Evolutionary conservation across 2,888 invertebrate genomes (phyloP).

Genomic region (Andrena trimmerana): DNA sequence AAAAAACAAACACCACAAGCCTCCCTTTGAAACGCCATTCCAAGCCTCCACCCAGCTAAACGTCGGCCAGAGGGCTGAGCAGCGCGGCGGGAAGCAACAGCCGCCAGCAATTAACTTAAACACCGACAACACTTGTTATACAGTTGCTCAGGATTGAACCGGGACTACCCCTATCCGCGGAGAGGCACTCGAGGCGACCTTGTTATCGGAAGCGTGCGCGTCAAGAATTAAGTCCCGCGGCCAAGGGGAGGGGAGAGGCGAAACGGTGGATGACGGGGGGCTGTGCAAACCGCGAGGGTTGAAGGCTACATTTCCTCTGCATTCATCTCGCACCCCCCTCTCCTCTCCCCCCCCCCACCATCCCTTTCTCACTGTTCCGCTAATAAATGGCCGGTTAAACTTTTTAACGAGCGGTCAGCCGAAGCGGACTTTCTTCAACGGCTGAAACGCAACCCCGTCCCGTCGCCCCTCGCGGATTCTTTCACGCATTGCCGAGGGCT

Average conservation of each 20-base stretch:
- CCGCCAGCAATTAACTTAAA: constrained; percentile 55
- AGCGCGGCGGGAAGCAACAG: constrained; percentile 30
- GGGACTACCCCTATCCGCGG: constrained; percentile 11
- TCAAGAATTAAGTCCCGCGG: constrained; percentile 56
- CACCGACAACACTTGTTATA: constrained; percentile 48
- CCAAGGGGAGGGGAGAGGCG: constrained; percentile 23
- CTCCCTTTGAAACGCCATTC: background rate
- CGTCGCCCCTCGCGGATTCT: constrained; percentile 58
- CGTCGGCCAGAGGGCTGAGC: constrained; percentile 25
- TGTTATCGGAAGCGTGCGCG: constrained; percentile 65
- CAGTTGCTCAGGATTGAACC: constrained; percentile 45
- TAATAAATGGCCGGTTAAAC: constrained; percentile 80
- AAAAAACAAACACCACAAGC: background rate
- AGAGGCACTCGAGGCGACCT: constrained; percentile 56
- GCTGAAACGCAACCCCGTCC: constrained; percentile 44
- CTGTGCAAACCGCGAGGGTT: constrained; percentile 34
- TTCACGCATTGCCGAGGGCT: constrained; percentile 67
- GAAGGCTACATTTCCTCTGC: constrained; percentile 64
- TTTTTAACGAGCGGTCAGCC: constrained; percentile 82
- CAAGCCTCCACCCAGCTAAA: background rate
- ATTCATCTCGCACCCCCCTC: background rate
- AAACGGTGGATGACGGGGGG: constrained; percentile 15
- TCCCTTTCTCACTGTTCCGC: constrained; percentile 14
- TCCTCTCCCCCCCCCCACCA: constrained; percentile 5
- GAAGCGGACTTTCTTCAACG: constrained; percentile 65